A percentile compares a stretch with the other conserved stretches of the same genome.
phyloP scores from a whole-genome alignment of 2,797 vertebrate species.

The Orientallactaga sibirica region DNA sequence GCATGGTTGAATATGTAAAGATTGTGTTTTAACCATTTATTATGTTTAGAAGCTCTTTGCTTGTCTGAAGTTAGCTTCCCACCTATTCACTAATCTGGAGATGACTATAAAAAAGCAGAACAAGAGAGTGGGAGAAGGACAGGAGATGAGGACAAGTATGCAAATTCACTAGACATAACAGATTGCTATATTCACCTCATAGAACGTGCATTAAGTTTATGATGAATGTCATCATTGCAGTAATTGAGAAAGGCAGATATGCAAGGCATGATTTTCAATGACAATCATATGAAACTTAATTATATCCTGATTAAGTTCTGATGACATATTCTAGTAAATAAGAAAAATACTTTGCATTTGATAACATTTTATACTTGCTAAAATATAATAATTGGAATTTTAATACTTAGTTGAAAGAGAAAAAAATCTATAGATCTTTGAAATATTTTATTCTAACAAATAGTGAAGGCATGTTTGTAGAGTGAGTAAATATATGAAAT shows the following conservation, averaged over 20 bases:
- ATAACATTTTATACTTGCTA: background rate
- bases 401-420: background rate
- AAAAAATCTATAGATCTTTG: background rate
- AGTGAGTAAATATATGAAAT: background rate
- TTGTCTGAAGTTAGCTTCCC: background rate
- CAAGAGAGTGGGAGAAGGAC: no score
- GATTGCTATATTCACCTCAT: background rate
- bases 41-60: background rate
- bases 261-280: background rate
- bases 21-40: background rate
- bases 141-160: background rate
- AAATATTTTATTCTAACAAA: background rate
- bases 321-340: background rate
- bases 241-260: background rate
- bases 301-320: slow-evolving; percentile 18
- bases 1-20: background rate
- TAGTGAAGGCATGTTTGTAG: background rate
- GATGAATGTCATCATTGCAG: background rate
- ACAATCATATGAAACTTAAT: background rate
- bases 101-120: background rate
- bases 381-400: background rate
- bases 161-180: background rate
- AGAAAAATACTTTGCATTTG: background rate
- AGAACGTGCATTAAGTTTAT: background rate
- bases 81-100: background rate